Percentiles rank a stretch among this genome's conserved stretches.
Conservation (phyloP, 2,888 invertebrate species). For the Heterodera filipjevi region DNA sequence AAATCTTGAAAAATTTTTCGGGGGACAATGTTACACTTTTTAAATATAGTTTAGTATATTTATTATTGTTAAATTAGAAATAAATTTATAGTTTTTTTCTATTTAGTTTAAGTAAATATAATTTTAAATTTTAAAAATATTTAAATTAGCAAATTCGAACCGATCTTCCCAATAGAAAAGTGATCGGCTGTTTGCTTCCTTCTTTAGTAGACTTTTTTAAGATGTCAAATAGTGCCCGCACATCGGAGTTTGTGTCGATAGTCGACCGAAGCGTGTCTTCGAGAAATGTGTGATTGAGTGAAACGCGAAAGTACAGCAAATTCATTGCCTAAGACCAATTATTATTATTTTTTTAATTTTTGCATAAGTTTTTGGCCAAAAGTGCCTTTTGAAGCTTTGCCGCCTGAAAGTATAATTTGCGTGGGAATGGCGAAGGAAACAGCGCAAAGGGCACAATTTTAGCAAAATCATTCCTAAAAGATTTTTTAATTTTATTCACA, state of each 20-base stretch:
- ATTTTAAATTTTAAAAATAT: no score
- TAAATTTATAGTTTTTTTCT: no score
- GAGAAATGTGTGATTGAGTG: conserved; percentile 60
- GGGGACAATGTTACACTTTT: no score
- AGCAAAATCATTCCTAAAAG: conserved; percentile 57
- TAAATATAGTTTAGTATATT: no score
- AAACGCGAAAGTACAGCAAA: conserved; percentile 55
- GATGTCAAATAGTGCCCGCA: conserved; percentile 55
- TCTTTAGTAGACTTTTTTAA: conserved; percentile 49
- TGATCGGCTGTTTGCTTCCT: conserved; percentile 56
- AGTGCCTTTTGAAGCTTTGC: conserved; percentile 42
- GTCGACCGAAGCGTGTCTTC: conserved; percentile 55
- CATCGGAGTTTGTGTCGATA: conserved; percentile 59
- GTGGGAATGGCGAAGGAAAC: conserved; percentile 62
- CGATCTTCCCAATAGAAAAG: conserved; percentile 60
- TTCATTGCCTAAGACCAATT: conserved; percentile 52
- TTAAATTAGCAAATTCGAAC: no score
- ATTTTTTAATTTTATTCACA: not conserved
- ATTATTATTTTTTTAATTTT: not conserved
- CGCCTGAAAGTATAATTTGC: not conserved
- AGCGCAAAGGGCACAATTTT: conserved; percentile 61
- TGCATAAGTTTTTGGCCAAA: conserved; percentile 68
- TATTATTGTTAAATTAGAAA: no score
- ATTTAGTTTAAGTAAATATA: no score
- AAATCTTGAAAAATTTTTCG: no score